Evolutionary conservation across 2,113 vertebrate genomes (phyloP).

Genomic region (Microcebus griseorufus): DNA sequence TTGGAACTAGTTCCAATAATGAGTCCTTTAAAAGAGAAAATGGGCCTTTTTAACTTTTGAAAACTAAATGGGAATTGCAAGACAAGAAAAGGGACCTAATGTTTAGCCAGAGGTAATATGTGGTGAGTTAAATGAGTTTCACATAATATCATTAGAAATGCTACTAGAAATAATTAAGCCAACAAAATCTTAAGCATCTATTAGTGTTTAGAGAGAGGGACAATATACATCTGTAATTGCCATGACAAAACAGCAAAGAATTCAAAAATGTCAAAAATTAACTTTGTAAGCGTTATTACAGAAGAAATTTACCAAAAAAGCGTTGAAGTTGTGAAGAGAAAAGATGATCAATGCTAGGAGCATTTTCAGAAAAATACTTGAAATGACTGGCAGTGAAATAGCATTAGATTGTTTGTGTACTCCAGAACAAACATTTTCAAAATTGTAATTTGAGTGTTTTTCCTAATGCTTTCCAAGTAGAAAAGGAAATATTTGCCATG

Average conservation of each 20-base stretch:
- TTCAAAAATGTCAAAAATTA: neutral
- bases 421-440: slow-evolving; percentile 54
- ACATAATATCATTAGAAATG: neutral
- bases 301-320: neutral
- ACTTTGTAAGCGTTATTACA: neutral
- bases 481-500: slow-evolving; percentile 28
- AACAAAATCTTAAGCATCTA: neutral
- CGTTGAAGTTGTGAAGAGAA: neutral
- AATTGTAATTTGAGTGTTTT: slow-evolving; percentile 52
- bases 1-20: slow-evolving; percentile 32
- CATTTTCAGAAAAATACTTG: slow-evolving; percentile 50
- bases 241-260: slow-evolving; percentile 30
- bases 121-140: neutral
- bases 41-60: slow-evolving; percentile 28
- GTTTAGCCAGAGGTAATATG: slow-evolving; percentile 22
- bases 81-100: neutral
- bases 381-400: slow-evolving; percentile 38
- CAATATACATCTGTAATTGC: slow-evolving; percentile 39
- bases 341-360: neutral
- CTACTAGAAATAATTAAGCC: slow-evolving; percentile 14
- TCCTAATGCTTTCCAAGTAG: slow-evolving; percentile 37
- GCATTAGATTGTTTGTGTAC: neutral
- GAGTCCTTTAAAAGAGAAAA: slow-evolving; percentile 46
- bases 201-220: slow-evolving; percentile 35
- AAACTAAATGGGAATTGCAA: slow-evolving; percentile 34